A percentile compares a stretch with the other conserved stretches of the same genome.
phyloP scores from a whole-genome alignment of 2,113 vertebrate genomes.

The Bos javanicus region DNA sequence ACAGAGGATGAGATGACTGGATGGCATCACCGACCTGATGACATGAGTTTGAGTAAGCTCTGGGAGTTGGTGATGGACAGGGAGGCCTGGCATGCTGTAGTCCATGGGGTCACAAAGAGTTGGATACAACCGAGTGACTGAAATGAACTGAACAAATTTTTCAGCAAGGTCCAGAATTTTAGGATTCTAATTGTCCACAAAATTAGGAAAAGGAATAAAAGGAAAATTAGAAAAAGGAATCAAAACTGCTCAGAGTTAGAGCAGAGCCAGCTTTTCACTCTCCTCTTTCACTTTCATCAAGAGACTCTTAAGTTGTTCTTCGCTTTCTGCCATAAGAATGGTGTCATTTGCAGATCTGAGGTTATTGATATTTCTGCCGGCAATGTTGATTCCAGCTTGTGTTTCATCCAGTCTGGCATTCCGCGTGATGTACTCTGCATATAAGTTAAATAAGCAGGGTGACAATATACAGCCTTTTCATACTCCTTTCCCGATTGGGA shows the following conservation, averaged over 20 bases:
- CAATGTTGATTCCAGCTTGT: not conserved
- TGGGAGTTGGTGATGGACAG: not conserved
- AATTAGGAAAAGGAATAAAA: not conserved
- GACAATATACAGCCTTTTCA: not conserved
- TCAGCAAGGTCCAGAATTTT: not conserved
- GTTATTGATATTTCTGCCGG: not conserved
- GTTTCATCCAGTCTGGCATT: not conserved
- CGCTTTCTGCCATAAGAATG: not conserved
- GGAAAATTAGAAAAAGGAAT: too few species aligned
- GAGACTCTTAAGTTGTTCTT: not conserved
- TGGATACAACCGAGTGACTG: not conserved
- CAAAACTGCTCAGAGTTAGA: not conserved
- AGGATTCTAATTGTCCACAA: not conserved
- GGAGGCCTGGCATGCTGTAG: not conserved
- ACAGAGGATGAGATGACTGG: not conserved
- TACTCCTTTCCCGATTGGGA: not conserved
- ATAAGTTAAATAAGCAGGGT: not conserved
- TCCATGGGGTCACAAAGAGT: not conserved
- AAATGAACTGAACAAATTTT: not conserved
- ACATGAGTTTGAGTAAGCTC: not conserved
- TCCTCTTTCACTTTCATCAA: not conserved
- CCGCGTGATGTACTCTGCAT: not conserved
- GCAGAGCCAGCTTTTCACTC: not conserved
- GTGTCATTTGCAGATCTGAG: not conserved
- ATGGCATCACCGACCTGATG: fast-evolving